Evolutionary conservation across 2,113 vertebrate genomes (phyloP), one percentile per base, ranked within the genome.

Genomic region (Alces alces): DNA sequence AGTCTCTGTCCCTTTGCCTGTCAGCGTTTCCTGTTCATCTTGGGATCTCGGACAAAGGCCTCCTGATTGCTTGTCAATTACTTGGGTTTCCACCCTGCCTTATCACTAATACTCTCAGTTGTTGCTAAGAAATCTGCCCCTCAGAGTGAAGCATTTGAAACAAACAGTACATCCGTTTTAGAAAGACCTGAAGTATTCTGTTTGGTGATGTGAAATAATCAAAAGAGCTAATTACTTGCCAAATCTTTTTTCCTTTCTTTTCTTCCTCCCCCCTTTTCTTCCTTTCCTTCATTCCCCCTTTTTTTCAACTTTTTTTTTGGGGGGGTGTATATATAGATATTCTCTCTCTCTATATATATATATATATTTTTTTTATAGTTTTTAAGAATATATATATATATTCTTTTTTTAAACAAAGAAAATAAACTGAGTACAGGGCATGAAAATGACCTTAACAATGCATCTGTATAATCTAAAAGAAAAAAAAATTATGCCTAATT

Each of bases 401-500:
- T 52, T 52, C 28, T 58, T 33, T 93, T 93, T 93, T 54, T 17
- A 88, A 92, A 55, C 23, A 45, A 27, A 4, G 33, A 89, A 95
- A 89, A 89, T 39, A 97, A 98, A 97, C 45, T 47, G 21, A 96
- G 88, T 70, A 45, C 57, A 70, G 76, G 95, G 27, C 96, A 73
- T 25, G 60, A 96, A 98, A 94, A 92, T 70, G 85, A 61, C 13
- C 80, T 96, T 97, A 96, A 92, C 70, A 95, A 70, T 97, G 0
- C 60, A 76, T 97, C 54, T 58, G 55, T 66, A 47, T 66, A 98
- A 92, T 93, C 64, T 95, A 52, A 97, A 96, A 92, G 79, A 96
- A 97, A 84, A 55, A 95, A 60, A 95, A 96, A 95, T 91, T 64
- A 85, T 78, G 70, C n/a, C 50, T 98, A 98, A 98, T 98, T 98